Base-by-base conservation (phyloP, 1,140 invertebrate genomes). In the Drosophila simulans region DNA sequence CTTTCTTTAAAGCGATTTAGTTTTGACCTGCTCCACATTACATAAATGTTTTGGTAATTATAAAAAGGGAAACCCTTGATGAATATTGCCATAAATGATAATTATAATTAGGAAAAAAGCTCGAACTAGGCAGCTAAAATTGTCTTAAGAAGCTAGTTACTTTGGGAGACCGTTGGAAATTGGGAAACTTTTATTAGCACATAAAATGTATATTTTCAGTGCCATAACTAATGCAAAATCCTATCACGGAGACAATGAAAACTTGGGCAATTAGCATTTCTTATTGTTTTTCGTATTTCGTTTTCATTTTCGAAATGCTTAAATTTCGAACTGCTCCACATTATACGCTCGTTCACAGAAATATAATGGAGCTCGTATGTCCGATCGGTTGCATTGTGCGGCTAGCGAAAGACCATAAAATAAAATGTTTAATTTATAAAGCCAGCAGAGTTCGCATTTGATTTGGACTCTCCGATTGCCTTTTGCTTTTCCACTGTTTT, bases 361-460 rank as follows among this genome's bases (percentile, higher is more conserved):
- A 22, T 57, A 51, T 59, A 72, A 37, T 48, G 27, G 39, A 43
- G 13, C 34, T 35, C 42, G 42, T 70, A 72, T 46, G 46, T 10
- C 27, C 17, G 20, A 55, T 55, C 40, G 20, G 45, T 39, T 69
- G 66, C 66, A 69, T 55, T 55, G 63, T 70, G 66, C 31, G 34
- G 63, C 63, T 22, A 69, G 65, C 40, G 34, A 69, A 43, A 55
- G 51, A 69, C 64, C 40, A 46, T 74, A 48, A 75, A 53, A 77
- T 52, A 34, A 68, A 49, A 83, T 83, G 70, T 74, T 82, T 84
- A 80, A 83, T 83, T 78, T 76, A 81, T 80, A 80, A 76, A 56
- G 49, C 57, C 17, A 13, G 13, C 51, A 48, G 10, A 66, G 62
- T 43, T 69, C 55, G 60, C 43, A 48, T 59, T 49, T 51, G 45